Evolutionary conservation across 2,888 invertebrate species (phyloP), one percentile per base, ranked within the genome.

Genomic region (Hypercompe scribonia): DNA sequence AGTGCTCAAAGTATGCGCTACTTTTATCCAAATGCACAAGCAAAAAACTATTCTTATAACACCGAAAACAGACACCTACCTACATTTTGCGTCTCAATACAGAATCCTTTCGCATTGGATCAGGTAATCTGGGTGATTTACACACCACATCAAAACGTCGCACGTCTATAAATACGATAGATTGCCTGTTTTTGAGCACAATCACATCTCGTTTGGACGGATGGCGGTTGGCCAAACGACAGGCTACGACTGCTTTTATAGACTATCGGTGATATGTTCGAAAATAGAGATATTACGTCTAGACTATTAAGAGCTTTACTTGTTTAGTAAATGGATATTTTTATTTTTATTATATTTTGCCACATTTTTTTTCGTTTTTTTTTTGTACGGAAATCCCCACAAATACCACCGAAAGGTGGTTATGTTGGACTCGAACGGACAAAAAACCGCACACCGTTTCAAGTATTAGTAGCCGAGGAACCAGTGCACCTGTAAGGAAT

Each of bases 121-220:
- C 42, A 75, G 82, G 78, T 82, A 79, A 82, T 81, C 79, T 76
- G 50, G 46, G 76, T 83, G 83, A 83, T 83, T 82, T 83, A 83
- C 81, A 74, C 75, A 24, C 54, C 74, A 78, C 78, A 81, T 83
- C 74, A 72, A 72, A 78, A 70, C 65, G 76, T 76, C 77, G 73
- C 74, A 63, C 64, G 75, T 68, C 74, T 77, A 76, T 76, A 76
- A 78, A 76, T 73, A 34, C 78, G 81, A 84, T 78, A 77, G 79
- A 84, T 84, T 36, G 78, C 74, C 71, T 76, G 74, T 78, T 80
- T 81, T 81, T 76, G 78, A 76, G 72, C 70, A 77, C 78, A 81
- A 84, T 82, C 81, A 80, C 82, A 75, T 73, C 78, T 83, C 83
- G 78, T 84, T 84, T 78, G 78, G 68, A 81, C 78, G 74, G 78